phyloP scores from a whole-genome alignment of 2,113 vertebrate species.

The Notechis scutatus region DNA sequence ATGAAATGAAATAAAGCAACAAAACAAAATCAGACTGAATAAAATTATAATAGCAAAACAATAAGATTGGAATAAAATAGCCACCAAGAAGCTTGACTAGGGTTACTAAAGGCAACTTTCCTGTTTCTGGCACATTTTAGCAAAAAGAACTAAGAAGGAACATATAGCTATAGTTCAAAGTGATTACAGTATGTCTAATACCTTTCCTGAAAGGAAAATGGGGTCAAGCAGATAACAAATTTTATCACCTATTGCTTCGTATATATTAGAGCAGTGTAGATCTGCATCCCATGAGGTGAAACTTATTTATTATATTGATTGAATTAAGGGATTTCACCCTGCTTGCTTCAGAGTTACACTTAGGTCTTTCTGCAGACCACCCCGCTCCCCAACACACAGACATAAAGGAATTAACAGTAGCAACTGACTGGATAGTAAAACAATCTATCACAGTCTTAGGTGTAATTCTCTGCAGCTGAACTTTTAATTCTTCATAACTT shows the following conservation, averaged over 20 bases:
- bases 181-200: background rate
- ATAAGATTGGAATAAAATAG: background rate
- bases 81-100: background rate
- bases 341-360: background rate
- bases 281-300: background rate
- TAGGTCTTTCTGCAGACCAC: background rate
- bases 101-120: background rate
- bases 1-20: background rate
- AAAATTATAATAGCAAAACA: background rate
- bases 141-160: background rate
- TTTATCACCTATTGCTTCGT: background rate
- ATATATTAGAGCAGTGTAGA: background rate
- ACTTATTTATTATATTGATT: background rate
- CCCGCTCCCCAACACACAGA: background rate
- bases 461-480: background rate
- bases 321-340: background rate
- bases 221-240: background rate
- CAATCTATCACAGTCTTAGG: background rate
- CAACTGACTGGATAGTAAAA: background rate
- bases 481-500: background rate
- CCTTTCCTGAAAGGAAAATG: background rate
- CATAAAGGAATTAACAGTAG: background rate
- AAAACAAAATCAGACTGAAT: background rate
- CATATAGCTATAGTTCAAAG: background rate
- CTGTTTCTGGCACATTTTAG: background rate